Evolutionary conservation across 2,888 invertebrate species (phyloP).

Genomic region (Serripes groenlandicus): DNA sequence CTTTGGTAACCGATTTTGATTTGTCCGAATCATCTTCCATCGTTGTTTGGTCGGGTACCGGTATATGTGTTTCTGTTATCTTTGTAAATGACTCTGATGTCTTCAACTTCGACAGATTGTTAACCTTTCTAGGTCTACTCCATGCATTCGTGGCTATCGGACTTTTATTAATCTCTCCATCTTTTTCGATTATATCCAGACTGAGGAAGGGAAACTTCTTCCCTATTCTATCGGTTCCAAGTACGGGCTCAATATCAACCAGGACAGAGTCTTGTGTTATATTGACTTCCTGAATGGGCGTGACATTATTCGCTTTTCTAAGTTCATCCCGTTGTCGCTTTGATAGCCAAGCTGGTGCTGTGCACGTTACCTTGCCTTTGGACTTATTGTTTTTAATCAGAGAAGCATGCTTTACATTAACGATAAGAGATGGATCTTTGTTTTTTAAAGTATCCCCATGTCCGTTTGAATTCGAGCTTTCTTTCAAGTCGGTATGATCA

Average conservation of each 20-base stretch:
- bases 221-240: slow-evolving; percentile 43
- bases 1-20: not conserved
- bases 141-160: not conserved
- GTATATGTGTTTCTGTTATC: not conserved
- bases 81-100: not conserved
- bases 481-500: slow-evolving; percentile 2
- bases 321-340: slow-evolving; percentile 5
- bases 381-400: not conserved
- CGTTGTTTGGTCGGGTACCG: not conserved
- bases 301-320: not conserved
- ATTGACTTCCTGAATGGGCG: slow-evolving; percentile 13
- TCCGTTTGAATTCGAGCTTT: not conserved
- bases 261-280: not conserved
- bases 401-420: not conserved
- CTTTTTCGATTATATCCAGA: not conserved
- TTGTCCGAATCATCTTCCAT: not conserved
- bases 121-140: not conserved
- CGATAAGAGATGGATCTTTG: not conserved
- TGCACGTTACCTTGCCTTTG: not conserved
- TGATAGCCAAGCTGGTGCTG: slow-evolving; percentile 7
- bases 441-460: no score
- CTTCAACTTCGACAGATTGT: not conserved
- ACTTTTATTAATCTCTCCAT: not conserved
- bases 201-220: slow-evolving; percentile 53
- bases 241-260: slow-evolving; percentile 42